Evolutionary conservation across 2,888 invertebrate genomes (phyloP), one percentile per base, ranked within the genome.

Genomic region (Artemia sinica): DNA sequence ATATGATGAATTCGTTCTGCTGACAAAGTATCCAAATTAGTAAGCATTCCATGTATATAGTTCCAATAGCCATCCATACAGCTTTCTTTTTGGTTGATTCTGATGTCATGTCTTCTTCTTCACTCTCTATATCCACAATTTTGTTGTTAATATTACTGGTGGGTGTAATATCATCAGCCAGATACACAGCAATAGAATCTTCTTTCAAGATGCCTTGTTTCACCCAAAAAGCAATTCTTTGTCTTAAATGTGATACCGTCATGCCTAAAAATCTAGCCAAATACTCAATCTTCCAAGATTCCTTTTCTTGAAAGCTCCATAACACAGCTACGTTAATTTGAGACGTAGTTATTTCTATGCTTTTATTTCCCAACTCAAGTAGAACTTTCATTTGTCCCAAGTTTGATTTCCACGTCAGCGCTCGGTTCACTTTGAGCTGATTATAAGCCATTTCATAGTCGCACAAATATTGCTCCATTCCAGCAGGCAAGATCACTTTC

Each of bases 31-130:
- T 94, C 93, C 72, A 96, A 80, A 80, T 96, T 96, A 12, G 93
- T 93, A 70, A 96, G 79, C 96, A 96, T 96, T 18, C 94, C 95
- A 66, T 92, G 89, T 74, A 96, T 93, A 76, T 95, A 96, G 0
- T 93, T 91, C 96, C 96, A 96, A 78, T 94, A 93, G 66, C 86
- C 92, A 89, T 93, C 91, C 0, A 89, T 92, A 76, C 92, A 92
- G 78, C 94, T 94, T 1, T 86, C 81, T 77, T 94, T 94, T 91
- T 92, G 69, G 80, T 80, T 77, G 94, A 94, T 18, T 58, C 92
- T 89, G 93, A 91, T 0, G 89, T 92, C 76, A 92, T 92, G 78
- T 94, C 94, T 1, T 86, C 81, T 77, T 94, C 94, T 74, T 91
- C 92, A 69, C 80, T 80, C 77, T 94, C 94, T 74, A 91, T 89